Base-by-base conservation (phyloP, 2,113 vertebrate species). In the Clarias batrachus region DNA sequence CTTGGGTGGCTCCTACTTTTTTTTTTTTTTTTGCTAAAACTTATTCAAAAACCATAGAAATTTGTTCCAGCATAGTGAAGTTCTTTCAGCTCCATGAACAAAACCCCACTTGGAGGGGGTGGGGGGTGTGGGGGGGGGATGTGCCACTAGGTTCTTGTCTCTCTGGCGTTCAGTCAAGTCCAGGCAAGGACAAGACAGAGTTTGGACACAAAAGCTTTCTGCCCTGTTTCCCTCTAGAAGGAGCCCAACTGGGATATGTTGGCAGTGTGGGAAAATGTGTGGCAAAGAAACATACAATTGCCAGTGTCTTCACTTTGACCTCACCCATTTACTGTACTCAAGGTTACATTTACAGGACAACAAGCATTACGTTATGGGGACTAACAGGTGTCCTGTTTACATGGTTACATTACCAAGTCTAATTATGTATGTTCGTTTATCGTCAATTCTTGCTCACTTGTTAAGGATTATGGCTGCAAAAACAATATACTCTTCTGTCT, bases 181-280 rank as follows among this genome's bases (percentile, higher is more conserved):
- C 94, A 94, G 93, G 93, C 94, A 91, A 94, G 93, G 94, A 94
- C 93, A 95, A 94, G 94, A 93, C 89, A 93, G 93, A 91, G 93
- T 84, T 89, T 90, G 90, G 92, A 93, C 91, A 94, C 92, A 95
- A 96, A 94, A 93, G 91, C 93, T 90, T 90, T 92, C 91, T 93
- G 92, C 92, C 87, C 88, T 63, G 59, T 89, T 90, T 92, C 81
- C 37, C 82, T 93, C 90, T 87, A 89, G 93, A 90, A 93, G 91
- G 89, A 93, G 91, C 91, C 93, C 92, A 92, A 90, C 91, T 82
- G 90, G 93, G 93, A 92, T 92, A 93, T 92, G 93, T 92, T 94
- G 94, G 93, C 92, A 94, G 94, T 95, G 95, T 96, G 95, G 94
- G 95, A 96, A 95, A 96, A 95, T 94, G 92, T 91, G 92, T 87